Evolutionary conservation across 2,888 invertebrate species (phyloP), one percentile per base, ranked within the genome.

Genomic region (Clanis bilineata): DNA sequence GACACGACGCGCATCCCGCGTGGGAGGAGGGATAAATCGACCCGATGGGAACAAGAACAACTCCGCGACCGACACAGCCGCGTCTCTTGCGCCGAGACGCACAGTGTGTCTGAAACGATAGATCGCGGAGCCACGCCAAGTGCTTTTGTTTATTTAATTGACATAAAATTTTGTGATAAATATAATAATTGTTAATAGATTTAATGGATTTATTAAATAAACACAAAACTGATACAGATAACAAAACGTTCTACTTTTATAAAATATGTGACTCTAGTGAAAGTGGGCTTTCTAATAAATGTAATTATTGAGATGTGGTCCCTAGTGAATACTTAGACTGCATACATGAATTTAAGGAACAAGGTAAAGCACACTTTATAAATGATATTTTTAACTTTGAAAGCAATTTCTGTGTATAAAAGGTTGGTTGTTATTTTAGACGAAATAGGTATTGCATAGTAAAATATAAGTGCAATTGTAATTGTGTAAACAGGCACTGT

Each of bases 261-360:
- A 57, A 64, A 36, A 36, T 36, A 76, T 77, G 85, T 85, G 82
- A 79, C 76, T 76, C 72, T 73, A 71, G 84, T 85, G 85, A 89
- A 86, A 89, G 89, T 88, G 79, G 65, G 72, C 80, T 83, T 85
- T 83, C 82, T 81, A 80, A 77, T 77, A 74, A 71, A 77, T 72
- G 70, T 72, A 76, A 75, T 73, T 72, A 75, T 72, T 85, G 89
- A 88, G 83, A 90, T 90, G 90, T 84, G 82, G 87, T 82, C 80
- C 82, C 81, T 80, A 76, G 73, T 82, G 80, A 82, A 86, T 77
- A 84, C 83, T 79, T 85, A 82, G 80, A 63, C 75, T 72, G 76
- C 74, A 82, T 88, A 82, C 83, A 90, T 90, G 90, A 83, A 79
- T 79, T 77, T 79, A 79, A 85, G 86, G 76, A 78, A 74, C 77